Base-by-base conservation (phyloP, 1,140 invertebrate species). In the Drosophila lacteicornis region DNA sequence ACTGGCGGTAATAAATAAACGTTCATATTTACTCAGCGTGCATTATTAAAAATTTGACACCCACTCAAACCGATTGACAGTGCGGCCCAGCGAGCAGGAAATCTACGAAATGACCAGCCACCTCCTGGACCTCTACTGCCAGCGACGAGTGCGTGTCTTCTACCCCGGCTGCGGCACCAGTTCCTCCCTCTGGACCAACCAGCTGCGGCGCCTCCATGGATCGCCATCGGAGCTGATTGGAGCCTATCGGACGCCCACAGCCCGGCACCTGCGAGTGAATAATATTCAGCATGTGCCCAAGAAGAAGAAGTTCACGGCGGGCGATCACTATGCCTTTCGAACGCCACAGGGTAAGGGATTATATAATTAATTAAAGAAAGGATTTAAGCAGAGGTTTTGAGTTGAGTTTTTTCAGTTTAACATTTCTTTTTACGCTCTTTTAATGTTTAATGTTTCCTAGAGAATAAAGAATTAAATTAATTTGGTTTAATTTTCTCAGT, bases 1-100 rank as follows among this genome's bases (percentile, higher is more conserved):
- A 65, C 75, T 67, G 86, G 86, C 79, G 85, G 85, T 90, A 91
- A 91, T 91, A 90, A 85, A 91, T 88, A 85, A 85, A 85, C 62
- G 57, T 63, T 80, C 56, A 91, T 90, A 82, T 88, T 82, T 81
- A 80, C 63, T 82, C 73, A 79, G 74, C 67, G 58, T 59, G 51
- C 71, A 78, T 88, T 91, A 86, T 91, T 91, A 82, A 87, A 91
- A 85, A 75, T 90, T 90, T 88, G 69, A 71, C 68, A 82, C 65
- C 49, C 42, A 2, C 15, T 17, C 12, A 12, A 43, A 25, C n/a
- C 27, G 17, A 22, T 50, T 11, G 17, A 38, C 58, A 92, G 91
- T 55, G 43, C 53, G 62, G 3, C 90, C 91, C 50, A 91, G 83
- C 42, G 92, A 93, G 63, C 57, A 81, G 56, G 68, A 69, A 56